Evolutionary conservation across 2,113 vertebrate genomes (phyloP).

Genomic region (Tachysurus fulvidraco): DNA sequence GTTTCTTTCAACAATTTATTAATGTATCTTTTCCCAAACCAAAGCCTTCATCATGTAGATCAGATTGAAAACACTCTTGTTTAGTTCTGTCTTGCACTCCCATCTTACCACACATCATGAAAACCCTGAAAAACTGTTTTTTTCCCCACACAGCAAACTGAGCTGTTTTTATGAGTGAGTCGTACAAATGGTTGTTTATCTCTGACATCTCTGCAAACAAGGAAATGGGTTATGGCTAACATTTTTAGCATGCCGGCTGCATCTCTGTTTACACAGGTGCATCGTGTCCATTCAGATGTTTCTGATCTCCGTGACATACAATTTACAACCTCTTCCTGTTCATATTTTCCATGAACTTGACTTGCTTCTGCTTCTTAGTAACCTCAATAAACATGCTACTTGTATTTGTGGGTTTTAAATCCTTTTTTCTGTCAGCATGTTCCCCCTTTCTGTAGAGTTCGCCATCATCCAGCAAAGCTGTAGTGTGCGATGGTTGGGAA

Average conservation of each 20-base stretch:
- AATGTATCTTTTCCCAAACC: neutral
- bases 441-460: neutral
- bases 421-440: neutral
- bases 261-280: neutral
- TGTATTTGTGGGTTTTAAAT: neutral
- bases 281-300: neutral
- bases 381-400: neutral
- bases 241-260: neutral
- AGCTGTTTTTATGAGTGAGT: neutral
- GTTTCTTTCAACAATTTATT: neutral
- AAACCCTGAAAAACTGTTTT: neutral
- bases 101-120: neutral
- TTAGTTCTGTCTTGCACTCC: neutral
- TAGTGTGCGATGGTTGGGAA: neutral
- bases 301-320: neutral
- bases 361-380: neutral
- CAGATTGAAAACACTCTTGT: neutral
- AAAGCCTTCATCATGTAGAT: neutral
- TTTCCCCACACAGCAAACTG: neutral
- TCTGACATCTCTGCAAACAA: neutral
- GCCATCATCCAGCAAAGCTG: neutral
- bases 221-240: neutral
- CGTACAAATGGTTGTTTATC: neutral
- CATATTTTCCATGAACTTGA: neutral
- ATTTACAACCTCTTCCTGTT: neutral